A percentile compares a stretch with the other conserved stretches of the same genome.
Conservation (phyloP, 2,797 vertebrate species). For the Dromococcyx pavoninus region DNA sequence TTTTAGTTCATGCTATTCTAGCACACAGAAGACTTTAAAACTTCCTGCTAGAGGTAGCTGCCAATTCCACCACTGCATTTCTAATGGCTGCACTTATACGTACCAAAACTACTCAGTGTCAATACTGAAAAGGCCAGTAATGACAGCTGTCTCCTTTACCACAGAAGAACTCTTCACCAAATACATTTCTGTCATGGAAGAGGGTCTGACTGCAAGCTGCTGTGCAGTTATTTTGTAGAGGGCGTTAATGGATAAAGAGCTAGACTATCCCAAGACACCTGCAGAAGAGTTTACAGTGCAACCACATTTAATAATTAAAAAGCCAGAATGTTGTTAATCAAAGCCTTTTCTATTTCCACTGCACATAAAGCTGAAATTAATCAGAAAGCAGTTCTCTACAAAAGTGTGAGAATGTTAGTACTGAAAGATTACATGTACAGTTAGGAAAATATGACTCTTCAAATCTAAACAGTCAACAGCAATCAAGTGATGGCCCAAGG, state of each 20-base stretch:
- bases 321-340: background rate
- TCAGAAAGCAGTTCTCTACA: background rate
- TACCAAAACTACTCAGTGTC: background rate
- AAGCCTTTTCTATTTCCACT: background rate
- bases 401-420: background rate
- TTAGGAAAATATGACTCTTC: background rate
- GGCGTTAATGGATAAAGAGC: background rate
- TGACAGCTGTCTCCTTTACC: constrained; percentile 59
- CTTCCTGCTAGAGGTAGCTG: constrained; percentile 30
- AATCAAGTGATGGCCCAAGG: background rate
- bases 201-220: background rate
- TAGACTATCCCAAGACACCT: background rate
- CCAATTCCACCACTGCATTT: constrained; percentile 34
- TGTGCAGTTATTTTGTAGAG: background rate
- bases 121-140: constrained; percentile 18
- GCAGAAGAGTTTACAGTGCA: background rate
- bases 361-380: background rate
- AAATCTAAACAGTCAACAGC: background rate
- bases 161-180: background rate
- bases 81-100: background rate
- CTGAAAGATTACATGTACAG: background rate
- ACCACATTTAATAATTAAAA: background rate
- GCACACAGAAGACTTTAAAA: background rate
- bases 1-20: constrained; percentile 5
- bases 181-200: constrained; percentile 4